Base-by-base conservation (phyloP, 2,888 invertebrate species). In the Aphrophora alni region DNA sequence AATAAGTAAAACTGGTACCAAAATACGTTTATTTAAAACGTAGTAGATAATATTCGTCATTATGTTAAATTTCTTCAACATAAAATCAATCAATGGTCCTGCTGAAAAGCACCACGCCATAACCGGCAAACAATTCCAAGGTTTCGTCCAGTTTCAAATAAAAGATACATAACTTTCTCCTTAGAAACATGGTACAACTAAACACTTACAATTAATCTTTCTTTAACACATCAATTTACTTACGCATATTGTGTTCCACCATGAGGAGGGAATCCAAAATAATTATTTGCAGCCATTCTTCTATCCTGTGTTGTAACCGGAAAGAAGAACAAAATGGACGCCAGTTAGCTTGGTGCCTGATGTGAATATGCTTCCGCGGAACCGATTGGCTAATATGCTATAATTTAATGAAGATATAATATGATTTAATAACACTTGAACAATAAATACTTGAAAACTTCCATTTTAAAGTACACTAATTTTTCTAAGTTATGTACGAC, bases 231-330 rank as follows among this genome's bases (percentile, higher is more conserved):
- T 4, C 1, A 24, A 7, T 70, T 44, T 26, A 90, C 93, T 92
- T 91, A 95, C 95, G 95, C 95, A 89, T 96, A 96, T 91, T 97
- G 97, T 87, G 96, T 95, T 89, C 96, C 96, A 88, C 96, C 95
- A 89, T 97, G 96, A 87, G 96, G 95, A 92, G 59, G 59, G 59
- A 97, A 97, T 88, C 96, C 96, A 90, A 96, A 96, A 92, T 97
- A 97, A 92, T 97, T 97, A 91, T 97, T 97, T 90, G 96, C 93
- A 90, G 95, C 95, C 95, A 95, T 94, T 84, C 76, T 81, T 81
- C 80, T 33, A 25, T 38, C 71, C 70, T 71, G 44, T 33, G 38
- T 77, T 68, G 77, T 77, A 70, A 77, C 77, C 70, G 38, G 68
- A n/a, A 26, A 44, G 77, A 77, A 77, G 71, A 77, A 77, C 77